phyloP scores from a whole-genome alignment of 2,797 vertebrate species.

The Pseudocheirus occidentalis region DNA sequence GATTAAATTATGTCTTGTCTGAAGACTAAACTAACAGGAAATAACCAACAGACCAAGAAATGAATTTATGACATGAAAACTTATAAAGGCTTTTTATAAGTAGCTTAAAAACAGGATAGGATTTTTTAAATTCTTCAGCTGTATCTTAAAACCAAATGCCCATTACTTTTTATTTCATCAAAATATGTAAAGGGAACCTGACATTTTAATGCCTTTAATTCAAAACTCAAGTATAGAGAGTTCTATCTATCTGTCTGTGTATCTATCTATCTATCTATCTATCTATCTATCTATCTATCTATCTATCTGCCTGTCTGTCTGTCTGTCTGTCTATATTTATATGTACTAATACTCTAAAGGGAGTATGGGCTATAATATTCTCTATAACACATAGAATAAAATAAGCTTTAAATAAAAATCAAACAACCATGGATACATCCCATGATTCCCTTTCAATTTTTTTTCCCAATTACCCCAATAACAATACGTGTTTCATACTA shows the following conservation, averaged over 20 bases:
- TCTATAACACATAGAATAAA: neutral
- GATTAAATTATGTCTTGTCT: slow-evolving; percentile 47
- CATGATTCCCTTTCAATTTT: neutral
- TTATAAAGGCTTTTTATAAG: neutral
- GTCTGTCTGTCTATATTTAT: neutral
- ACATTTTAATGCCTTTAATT: too few relatives aligned
- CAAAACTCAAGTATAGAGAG: neutral
- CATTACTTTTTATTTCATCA: neutral
- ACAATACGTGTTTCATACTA: neutral
- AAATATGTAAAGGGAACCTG: fast-evolving
- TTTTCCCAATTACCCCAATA: neutral
- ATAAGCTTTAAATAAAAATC: neutral
- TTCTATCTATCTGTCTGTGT: too few relatives aligned
- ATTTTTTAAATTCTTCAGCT: neutral
- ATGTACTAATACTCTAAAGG: neutral
- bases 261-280: neutral
- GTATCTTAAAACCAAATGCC: neutral
- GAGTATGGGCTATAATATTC: neutral
- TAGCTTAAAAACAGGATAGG: neutral
- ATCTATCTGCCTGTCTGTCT: too few relatives aligned
- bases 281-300: neutral
- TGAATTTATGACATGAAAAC: neutral
- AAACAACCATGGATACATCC: neutral
- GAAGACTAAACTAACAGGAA: slow-evolving; percentile 54
- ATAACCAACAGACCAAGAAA: slow-evolving; percentile 16